Conservation (phyloP, 2,888 invertebrate genomes). For the Melipona bicolor region DNA sequence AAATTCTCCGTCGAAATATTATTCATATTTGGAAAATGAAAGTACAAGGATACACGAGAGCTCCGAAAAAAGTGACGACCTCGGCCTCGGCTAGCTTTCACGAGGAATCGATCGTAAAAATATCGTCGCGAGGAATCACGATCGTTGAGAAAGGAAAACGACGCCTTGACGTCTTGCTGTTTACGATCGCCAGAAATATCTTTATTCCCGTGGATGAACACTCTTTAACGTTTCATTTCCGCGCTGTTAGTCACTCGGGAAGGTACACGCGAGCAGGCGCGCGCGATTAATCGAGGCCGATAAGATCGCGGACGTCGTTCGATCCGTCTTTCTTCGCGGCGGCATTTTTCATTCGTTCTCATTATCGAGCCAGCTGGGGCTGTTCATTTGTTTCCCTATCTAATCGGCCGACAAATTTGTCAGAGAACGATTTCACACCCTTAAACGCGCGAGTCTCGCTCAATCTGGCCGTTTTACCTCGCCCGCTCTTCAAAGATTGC, state of each 20-base stretch:
- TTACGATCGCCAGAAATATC: slow-evolving; percentile 47
- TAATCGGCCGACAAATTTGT: slow-evolving; percentile 52
- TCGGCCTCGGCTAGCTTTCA: slow-evolving; percentile 32
- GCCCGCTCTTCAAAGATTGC: slow-evolving; percentile 45
- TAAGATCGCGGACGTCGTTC: slow-evolving; percentile 17
- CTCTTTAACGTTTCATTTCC: slow-evolving; percentile 9
- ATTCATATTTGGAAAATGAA: slow-evolving; percentile 43
- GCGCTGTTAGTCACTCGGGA: neutral
- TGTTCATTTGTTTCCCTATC: slow-evolving; percentile 50
- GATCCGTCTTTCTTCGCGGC: neutral
- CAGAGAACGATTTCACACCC: slow-evolving; percentile 32
- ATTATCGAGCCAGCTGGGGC: slow-evolving; percentile 5
- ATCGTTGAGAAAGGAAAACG: neutral
- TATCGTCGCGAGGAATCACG: slow-evolving; percentile 14
- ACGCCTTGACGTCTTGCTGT: slow-evolving; percentile 46
- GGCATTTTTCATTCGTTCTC: slow-evolving; percentile 32
- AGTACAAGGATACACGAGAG: slow-evolving; percentile 17
- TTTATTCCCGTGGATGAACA: neutral
- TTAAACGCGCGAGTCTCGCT: slow-evolving; percentile 14
- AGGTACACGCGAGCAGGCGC: neutral
- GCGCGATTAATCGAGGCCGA: slow-evolving; percentile 37
- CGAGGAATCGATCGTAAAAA: slow-evolving; percentile 61
- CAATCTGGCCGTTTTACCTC: slow-evolving; percentile 40
- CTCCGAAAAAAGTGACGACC: slow-evolving; percentile 26
- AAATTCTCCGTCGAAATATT: slow-evolving; percentile 32